Percentiles rank a stretch among this genome's conserved stretches.
phyloP scores from a whole-genome alignment of 2,797 vertebrate genomes.

The Pseudomugil tenellus region DNA sequence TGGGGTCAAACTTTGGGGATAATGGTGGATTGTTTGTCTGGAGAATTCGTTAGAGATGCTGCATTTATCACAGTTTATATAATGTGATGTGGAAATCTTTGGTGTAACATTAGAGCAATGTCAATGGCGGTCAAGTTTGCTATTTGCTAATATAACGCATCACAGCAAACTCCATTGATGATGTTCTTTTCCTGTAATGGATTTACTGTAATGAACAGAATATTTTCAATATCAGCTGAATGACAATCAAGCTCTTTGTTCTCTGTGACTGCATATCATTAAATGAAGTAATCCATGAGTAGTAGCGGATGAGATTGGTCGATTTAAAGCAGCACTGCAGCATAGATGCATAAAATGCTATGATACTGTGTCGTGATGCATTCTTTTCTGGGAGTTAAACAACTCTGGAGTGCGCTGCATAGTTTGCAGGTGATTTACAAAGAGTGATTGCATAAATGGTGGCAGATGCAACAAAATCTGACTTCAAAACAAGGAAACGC shows the following conservation, averaged over 20 bases:
- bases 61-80: slow-evolving; percentile 37
- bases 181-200: slow-evolving; percentile 21
- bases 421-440: no score
- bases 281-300: slow-evolving; percentile 10
- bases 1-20: slow-evolving; percentile 10
- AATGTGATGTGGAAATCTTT: slow-evolving; percentile 37
- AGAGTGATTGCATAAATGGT: no score
- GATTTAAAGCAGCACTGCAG: background rate
- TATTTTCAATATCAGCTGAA: slow-evolving; percentile 32
- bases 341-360: background rate
- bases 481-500: no score
- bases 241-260: slow-evolving; percentile 5
- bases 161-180: slow-evolving; percentile 8
- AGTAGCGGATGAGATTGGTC: slow-evolving; percentile 5
- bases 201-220: slow-evolving; percentile 26
- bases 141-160: slow-evolving; percentile 17
- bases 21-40: slow-evolving; percentile 5
- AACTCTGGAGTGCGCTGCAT: no score
- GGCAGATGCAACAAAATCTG: no score
- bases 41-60: slow-evolving; percentile 12
- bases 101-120: slow-evolving; percentile 41
- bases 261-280: slow-evolving; percentile 13
- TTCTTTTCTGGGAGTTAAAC: background rate
- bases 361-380: background rate
- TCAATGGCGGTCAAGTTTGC: slow-evolving; percentile 23